Conservation (phyloP, 2,888 invertebrate genomes). For the Tigriopus californicus region DNA sequence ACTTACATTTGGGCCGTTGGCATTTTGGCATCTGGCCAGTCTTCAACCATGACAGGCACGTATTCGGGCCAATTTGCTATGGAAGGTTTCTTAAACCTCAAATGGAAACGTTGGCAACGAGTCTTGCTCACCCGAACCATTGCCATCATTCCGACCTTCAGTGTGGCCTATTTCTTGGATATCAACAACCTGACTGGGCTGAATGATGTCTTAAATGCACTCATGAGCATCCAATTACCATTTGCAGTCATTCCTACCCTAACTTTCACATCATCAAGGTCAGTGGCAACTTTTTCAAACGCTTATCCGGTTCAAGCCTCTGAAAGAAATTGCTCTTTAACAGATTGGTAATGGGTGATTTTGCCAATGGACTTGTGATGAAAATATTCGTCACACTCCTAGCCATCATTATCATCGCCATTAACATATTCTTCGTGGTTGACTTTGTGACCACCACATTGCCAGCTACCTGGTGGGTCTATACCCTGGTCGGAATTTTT, state of each 20-base stretch:
- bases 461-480: constrained; percentile 26
- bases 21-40: constrained; percentile 60
- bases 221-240: constrained; percentile 69
- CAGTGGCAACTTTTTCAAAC: constrained; percentile 23
- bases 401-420: constrained; percentile 48
- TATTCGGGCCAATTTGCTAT: constrained; percentile 74
- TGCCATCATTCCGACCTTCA: constrained; percentile 54
- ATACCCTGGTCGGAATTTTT: constrained; percentile 24
- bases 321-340: background rate
- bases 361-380: constrained; percentile 30
- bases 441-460: constrained; percentile 32
- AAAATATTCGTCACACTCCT: constrained; percentile 46
- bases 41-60: constrained; percentile 65
- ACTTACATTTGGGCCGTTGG: constrained; percentile 72
- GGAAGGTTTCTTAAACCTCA: constrained; percentile 57
- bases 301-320: background rate
- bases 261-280: constrained; percentile 49
- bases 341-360: constrained; percentile 21
- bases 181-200: constrained; percentile 51
- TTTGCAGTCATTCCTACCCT: constrained; percentile 69
- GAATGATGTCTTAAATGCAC: constrained; percentile 68
- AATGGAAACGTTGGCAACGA: constrained; percentile 69
- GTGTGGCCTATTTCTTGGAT: constrained; percentile 33
- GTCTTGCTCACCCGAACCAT: constrained; percentile 63
- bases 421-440: constrained; percentile 59